Evolutionary conservation across 2,888 invertebrate species (phyloP).

Genomic region (Apeira syringaria): DNA sequence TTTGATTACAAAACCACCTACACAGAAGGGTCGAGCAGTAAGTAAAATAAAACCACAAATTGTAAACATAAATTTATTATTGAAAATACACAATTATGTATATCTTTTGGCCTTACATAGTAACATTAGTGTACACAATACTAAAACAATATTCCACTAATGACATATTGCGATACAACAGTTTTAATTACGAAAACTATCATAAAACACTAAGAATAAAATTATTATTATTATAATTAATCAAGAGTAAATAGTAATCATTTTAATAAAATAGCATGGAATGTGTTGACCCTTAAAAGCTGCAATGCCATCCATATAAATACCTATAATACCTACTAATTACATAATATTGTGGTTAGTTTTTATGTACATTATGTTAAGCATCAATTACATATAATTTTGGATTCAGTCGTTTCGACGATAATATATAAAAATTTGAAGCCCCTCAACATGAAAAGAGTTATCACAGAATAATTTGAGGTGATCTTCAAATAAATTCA

Average conservation of each 20-base stretch:
- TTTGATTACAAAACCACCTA: too few relatives aligned
- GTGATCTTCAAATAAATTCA: constrained; percentile 64
- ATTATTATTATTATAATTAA: constrained; percentile 19
- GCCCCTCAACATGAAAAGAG: constrained; percentile 77
- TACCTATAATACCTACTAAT: constrained; percentile 22
- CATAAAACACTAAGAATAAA: constrained; percentile 54
- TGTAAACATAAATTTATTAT: constrained; percentile 79
- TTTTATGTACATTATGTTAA: constrained; percentile 31
- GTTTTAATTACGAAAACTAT: constrained; percentile 57
- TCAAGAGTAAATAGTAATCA: constrained; percentile 56
- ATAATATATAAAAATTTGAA: constrained; percentile 60
- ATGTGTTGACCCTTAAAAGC: constrained; percentile 62
- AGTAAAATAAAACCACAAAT: constrained; percentile 31
- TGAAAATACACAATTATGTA: constrained; percentile 80
- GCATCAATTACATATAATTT: constrained; percentile 20
- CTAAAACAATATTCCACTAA: constrained; percentile 69
- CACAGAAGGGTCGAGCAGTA: too few relatives aligned
- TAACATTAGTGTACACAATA: constrained; percentile 77
- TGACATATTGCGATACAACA: constrained; percentile 76
- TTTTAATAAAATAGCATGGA: constrained; percentile 48
- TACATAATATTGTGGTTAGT: constrained; percentile 14
- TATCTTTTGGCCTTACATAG: constrained; percentile 78
- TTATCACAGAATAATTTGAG: constrained; percentile 82
- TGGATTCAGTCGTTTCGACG: constrained; percentile 38
- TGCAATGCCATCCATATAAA: constrained; percentile 65